Percentiles rank a stretch among this genome's conserved stretches.
Conservation (phyloP, 1,140 invertebrate species). For the Pinna nobilis region DNA sequence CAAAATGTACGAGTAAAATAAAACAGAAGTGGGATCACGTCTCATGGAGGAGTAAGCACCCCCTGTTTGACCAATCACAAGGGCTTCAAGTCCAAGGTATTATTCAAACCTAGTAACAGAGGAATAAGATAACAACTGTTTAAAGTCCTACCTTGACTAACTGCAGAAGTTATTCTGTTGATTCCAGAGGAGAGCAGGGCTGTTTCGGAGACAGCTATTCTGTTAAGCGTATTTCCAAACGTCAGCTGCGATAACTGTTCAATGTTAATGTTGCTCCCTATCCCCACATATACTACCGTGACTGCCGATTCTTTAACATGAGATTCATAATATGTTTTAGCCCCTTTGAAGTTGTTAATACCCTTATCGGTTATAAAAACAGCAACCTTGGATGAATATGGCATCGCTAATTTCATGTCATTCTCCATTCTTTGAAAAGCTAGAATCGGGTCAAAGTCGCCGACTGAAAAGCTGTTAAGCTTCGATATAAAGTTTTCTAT, state of each 20-base stretch:
- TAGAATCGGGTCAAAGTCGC: conserved; percentile 3
- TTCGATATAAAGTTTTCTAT: no score
- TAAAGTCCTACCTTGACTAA: not conserved
- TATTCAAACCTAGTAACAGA: no score
- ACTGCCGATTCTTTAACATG: not conserved
- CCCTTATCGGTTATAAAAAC: conserved; percentile 5
- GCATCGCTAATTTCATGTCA: conserved; percentile 1
- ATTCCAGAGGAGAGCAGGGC: not conserved
- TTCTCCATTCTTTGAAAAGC: not conserved
- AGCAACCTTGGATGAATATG: not conserved
- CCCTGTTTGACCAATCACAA: no score
- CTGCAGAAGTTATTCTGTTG: not conserved
- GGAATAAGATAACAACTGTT: no score
- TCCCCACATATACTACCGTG: not conserved
- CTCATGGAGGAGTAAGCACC: no score
- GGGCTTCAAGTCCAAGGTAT: no score
- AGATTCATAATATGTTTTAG: not conserved
- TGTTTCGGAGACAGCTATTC: not conserved
- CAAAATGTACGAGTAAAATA: no score
- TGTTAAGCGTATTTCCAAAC: not conserved
- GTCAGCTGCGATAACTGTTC: not conserved
- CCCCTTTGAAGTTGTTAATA: not conserved
- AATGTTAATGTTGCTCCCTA: not conserved
- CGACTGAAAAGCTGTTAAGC: no score
- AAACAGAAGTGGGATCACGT: no score